phyloP scores from a whole-genome alignment of 2,113 vertebrate species.

The Gnathonemus echidnorhynchus region DNA sequence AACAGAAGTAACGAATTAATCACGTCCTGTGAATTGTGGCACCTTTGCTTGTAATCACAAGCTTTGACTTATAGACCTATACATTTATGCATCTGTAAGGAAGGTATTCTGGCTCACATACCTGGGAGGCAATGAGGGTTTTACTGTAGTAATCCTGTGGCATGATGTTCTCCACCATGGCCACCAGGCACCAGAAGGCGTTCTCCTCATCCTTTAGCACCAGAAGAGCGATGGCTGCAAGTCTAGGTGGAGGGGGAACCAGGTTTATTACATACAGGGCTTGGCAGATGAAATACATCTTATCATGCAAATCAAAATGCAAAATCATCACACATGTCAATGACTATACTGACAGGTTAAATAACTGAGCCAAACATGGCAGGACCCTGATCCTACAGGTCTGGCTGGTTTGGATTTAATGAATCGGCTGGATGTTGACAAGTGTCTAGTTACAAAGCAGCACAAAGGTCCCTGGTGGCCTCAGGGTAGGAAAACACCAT shows the following conservation, averaged over 20 bases:
- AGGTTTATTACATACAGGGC: not conserved
- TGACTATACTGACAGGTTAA: not conserved
- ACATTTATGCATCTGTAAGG: not conserved
- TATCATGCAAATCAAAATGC: not conserved
- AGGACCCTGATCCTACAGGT: not conserved
- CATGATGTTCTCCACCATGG: constrained; percentile 83
- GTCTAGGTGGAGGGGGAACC: constrained; percentile 46
- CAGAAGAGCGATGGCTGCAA: constrained; percentile 82
- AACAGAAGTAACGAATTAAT: not conserved
- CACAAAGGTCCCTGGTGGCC: not conserved
- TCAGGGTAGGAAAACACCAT: not conserved
- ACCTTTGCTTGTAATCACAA: not conserved
- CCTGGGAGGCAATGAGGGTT: constrained; percentile 81
- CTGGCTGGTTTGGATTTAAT: not conserved
- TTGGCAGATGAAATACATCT: not conserved
- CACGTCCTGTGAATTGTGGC: not conserved
- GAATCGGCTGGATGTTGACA: not conserved
- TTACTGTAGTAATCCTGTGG: constrained; percentile 85
- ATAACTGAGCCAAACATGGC: not conserved
- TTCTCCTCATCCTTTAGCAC: constrained; percentile 83
- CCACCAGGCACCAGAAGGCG: constrained; percentile 88
- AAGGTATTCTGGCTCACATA: constrained; percentile 32
- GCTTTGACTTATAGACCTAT: not conserved
- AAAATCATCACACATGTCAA: not conserved
- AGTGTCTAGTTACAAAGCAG: not conserved